phyloP scores from a whole-genome alignment of 2,888 invertebrate species.

The Leptura quadrifasciata region DNA sequence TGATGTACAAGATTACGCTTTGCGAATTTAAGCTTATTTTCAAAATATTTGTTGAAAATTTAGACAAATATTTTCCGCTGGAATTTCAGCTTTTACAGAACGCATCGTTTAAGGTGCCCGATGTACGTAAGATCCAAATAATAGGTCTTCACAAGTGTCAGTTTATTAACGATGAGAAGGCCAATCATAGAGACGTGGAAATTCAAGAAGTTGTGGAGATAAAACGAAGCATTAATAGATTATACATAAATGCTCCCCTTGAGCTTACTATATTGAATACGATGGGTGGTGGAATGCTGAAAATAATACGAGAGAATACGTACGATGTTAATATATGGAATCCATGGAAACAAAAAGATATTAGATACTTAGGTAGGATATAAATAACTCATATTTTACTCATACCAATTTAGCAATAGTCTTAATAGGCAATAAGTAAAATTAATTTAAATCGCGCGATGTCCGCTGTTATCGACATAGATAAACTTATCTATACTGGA shows the following conservation, averaged over 20 bases:
- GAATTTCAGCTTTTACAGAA: slow-evolving; percentile 95
- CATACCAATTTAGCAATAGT: no score
- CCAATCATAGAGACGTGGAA: slow-evolving; percentile 38
- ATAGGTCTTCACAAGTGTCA: slow-evolving; percentile 91
- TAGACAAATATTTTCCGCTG: slow-evolving; percentile 92
- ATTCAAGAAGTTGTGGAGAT: slow-evolving; percentile 92
- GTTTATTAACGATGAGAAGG: slow-evolving; percentile 74
- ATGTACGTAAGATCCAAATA: slow-evolving; percentile 93
- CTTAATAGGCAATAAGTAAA: no score
- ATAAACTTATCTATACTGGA: no score
- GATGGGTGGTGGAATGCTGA: slow-evolving; percentile 93
- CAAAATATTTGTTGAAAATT: slow-evolving; percentile 95
- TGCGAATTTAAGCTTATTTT: slow-evolving; percentile 94
- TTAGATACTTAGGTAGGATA: no score
- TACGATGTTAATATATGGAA: slow-evolving; percentile 98
- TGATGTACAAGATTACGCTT: slow-evolving; percentile 92
- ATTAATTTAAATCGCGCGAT: no score
- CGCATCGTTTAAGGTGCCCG: slow-evolving; percentile 97
- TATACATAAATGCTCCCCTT: slow-evolving; percentile 94
- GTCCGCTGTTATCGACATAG: no score
- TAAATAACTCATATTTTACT: no score
- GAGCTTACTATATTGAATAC: slow-evolving; percentile 95
- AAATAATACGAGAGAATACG: slow-evolving; percentile 95
- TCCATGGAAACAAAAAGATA: slow-evolving; percentile 76
- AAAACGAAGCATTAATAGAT: slow-evolving; percentile 93